Evolutionary conservation across 2,113 vertebrate species (phyloP).

Genomic region (Balaenoptera acutorostrata): DNA sequence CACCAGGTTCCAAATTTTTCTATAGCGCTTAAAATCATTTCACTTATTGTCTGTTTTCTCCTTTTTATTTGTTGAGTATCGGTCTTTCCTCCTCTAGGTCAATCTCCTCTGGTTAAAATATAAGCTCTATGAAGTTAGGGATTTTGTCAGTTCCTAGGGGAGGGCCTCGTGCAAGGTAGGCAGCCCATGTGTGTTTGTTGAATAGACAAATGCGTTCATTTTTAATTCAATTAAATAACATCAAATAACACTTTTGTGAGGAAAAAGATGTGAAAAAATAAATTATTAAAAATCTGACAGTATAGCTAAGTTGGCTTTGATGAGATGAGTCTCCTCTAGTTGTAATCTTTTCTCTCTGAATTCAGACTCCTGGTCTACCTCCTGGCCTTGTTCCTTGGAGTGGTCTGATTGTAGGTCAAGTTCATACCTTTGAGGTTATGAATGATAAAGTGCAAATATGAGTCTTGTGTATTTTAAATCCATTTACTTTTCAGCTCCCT

Average conservation of each 20-base stretch:
- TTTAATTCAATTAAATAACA: not conserved
- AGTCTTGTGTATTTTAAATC: slow-evolving; percentile 14
- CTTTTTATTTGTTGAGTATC: not conserved
- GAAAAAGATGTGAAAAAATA: not conserved
- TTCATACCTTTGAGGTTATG: not conserved
- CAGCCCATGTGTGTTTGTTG: not conserved
- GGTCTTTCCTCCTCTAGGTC: not conserved
- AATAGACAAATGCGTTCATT: not conserved
- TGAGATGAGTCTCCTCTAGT: not conserved
- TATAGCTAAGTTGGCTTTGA: not conserved
- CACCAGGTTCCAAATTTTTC: not conserved
- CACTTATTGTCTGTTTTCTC: not conserved
- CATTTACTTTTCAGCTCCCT: not conserved
- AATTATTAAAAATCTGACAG: not conserved
- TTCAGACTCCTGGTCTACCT: not conserved
- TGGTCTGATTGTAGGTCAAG: not conserved
- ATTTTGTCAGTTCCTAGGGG: not conserved
- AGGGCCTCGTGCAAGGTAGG: not conserved
- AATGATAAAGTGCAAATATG: slow-evolving; percentile 23
- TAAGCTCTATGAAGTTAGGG: not conserved
- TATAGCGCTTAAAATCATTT: not conserved
- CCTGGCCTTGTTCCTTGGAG: not conserved
- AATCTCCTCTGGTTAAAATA: not conserved
- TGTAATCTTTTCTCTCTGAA: not conserved
- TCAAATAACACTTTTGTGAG: not conserved